Conservation (phyloP, 1,140 invertebrate genomes). For the Leptopilina clavipes region DNA sequence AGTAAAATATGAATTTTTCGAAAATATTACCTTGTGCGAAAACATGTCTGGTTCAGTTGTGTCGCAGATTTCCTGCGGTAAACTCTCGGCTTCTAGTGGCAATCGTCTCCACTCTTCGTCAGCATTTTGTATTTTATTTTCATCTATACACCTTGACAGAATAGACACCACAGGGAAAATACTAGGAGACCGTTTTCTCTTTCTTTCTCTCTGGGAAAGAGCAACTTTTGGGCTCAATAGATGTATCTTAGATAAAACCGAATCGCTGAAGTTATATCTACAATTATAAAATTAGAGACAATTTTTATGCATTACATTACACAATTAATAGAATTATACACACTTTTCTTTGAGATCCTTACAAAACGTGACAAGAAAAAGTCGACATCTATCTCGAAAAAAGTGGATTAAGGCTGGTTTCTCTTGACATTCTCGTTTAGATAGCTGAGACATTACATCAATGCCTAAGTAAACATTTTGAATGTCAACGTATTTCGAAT, state of each 20-base stretch:
- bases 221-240: neutral
- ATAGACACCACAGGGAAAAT: neutral
- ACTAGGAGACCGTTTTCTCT: too few species aligned
- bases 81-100: neutral
- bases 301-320: neutral
- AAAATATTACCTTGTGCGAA: neutral
- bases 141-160: neutral
- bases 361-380: neutral
- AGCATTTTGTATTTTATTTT: slow-evolving; percentile 8
- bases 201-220: neutral
- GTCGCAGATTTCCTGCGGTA: neutral
- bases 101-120: slow-evolving; percentile 36
- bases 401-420: too few species aligned
- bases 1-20: neutral
- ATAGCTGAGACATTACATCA: neutral
- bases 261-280: neutral
- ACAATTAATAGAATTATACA: neutral
- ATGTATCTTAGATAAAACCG: neutral
- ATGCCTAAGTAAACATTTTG: neutral
- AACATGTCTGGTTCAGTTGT: neutral
- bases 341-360: neutral
- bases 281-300: neutral
- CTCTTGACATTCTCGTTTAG: too few species aligned
- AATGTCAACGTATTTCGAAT: neutral
- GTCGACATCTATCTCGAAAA: too few species aligned